Evolutionary conservation across 2,113 vertebrate species (phyloP).

Genomic region (Cyanoderma ruficeps): DNA sequence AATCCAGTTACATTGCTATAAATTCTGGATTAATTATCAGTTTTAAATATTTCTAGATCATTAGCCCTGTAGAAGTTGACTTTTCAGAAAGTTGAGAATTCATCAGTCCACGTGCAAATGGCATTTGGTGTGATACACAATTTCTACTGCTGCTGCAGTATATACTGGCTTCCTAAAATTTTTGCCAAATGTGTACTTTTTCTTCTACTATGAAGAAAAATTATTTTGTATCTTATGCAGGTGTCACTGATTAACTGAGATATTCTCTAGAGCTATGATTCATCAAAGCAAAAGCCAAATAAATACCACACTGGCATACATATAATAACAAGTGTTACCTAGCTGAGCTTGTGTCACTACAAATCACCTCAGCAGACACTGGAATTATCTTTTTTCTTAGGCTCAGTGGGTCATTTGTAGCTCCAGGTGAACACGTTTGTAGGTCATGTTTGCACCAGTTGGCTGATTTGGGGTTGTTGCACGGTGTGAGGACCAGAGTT

Average conservation of each 20-base stretch:
- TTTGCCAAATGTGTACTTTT: neutral
- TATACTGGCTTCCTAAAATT: neutral
- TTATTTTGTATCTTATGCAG: neutral
- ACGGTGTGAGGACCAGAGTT: neutral
- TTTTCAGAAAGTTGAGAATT: neutral
- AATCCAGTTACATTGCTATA: neutral
- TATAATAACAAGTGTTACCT: neutral
- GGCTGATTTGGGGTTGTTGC: neutral
- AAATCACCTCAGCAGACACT: neutral
- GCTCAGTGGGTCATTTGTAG: neutral
- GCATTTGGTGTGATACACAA: neutral
- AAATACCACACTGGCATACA: neutral
- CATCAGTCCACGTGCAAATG: rapidly evolving
- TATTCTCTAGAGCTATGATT: neutral
- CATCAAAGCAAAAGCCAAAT: constrained; percentile 3
- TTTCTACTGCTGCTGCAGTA: neutral
- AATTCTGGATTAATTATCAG: neutral
- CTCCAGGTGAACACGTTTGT: neutral
- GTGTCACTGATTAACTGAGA: neutral
- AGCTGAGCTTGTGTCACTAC: neutral
- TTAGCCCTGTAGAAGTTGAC: neutral
- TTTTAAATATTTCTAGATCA: neutral
- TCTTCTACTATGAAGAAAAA: neutral
- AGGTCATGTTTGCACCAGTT: neutral
- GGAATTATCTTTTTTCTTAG: neutral